Percentiles rank a stretch among this genome's conserved stretches.
Evolutionary conservation across 2,888 invertebrate species (phyloP).

Genomic region (Drosophila cyrtoloma): DNA sequence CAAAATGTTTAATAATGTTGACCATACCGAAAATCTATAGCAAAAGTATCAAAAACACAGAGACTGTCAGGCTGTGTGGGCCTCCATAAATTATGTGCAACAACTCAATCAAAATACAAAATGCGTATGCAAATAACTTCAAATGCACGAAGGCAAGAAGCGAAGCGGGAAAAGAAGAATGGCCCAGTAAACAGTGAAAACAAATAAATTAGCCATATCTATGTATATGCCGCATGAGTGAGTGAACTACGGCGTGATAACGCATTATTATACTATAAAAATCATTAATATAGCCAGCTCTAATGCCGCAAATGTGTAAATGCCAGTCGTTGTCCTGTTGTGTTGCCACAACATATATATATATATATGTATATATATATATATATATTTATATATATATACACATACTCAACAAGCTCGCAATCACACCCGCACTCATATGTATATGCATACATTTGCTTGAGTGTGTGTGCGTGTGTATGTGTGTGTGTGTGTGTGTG

Average conservation of each 20-base stretch:
- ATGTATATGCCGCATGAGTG: conserved; percentile 41
- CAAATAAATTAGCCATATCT: conserved; percentile 71
- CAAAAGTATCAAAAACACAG: conserved; percentile 10
- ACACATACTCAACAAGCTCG: conserved; percentile 5
- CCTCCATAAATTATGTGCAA: conserved; percentile 63
- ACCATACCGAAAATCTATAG: conserved; percentile 44
- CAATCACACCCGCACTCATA: conserved; percentile 6
- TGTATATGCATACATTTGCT: conserved; percentile 4
- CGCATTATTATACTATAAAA: conserved; percentile 76
- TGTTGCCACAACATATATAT: not conserved
- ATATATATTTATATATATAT: not conserved
- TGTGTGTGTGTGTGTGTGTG: conserved; percentile 18
- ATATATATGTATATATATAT: not conserved
- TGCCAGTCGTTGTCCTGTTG: conserved; percentile 21
- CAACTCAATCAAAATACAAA: conserved; percentile 78
- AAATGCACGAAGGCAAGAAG: not conserved
- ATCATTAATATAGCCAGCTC: conserved; percentile 70
- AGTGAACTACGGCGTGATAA: conserved; percentile 75
- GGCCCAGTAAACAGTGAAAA: conserved; percentile 34
- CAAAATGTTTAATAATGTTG: conserved; percentile 68
- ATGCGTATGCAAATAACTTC: conserved; percentile 46
- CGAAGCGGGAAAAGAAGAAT: not conserved
- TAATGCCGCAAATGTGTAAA: conserved; percentile 73
- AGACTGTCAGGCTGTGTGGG: not conserved
- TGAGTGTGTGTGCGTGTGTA: not conserved